phyloP scores from a whole-genome alignment of 2,113 vertebrate genomes.

The Pipa parva region DNA sequence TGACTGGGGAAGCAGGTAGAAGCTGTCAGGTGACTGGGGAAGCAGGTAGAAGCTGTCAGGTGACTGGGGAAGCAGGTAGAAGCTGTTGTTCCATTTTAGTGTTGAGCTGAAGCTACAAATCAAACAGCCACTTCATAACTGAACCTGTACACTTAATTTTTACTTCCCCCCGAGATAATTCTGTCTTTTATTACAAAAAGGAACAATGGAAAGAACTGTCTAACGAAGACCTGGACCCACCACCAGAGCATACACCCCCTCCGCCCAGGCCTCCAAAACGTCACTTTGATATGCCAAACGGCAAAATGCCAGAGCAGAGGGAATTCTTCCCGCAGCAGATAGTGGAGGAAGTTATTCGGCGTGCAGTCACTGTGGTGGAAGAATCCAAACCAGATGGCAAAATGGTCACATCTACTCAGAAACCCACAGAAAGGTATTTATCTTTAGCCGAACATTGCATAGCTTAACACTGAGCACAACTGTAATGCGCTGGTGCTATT shows the following conservation, averaged over 20 bases:
- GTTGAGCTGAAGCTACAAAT: too few relatives aligned
- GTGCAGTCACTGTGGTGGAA: slow-evolving; percentile 36
- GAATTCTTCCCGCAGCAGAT: slow-evolving; percentile 57
- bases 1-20: too few relatives aligned
- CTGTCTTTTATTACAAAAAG: slow-evolving; percentile 54
- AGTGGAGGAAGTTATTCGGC: slow-evolving; percentile 42
- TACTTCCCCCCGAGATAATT: not conserved
- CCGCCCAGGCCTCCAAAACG: slow-evolving; percentile 75
- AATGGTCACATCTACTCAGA: not conserved
- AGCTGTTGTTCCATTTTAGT: too few relatives aligned
- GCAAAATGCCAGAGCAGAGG: slow-evolving; percentile 56
- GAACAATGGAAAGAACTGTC: slow-evolving; percentile 93
- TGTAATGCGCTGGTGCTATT: too few relatives aligned
- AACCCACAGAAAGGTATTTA: slow-evolving; percentile 54
- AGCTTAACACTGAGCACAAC: too few relatives aligned
- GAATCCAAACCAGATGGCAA: slow-evolving; percentile 48
- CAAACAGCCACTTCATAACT: too few relatives aligned
- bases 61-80: too few relatives aligned
- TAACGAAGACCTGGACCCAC: slow-evolving; percentile 85
- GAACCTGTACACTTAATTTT: too few relatives aligned
- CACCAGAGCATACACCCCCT: slow-evolving; percentile 79
- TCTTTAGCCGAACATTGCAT: too few relatives aligned
- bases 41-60: too few relatives aligned
- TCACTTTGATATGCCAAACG: slow-evolving; percentile 64
- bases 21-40: too few relatives aligned